A percentile compares a stretch with the other conserved stretches of the same genome.
These are phyloP conservation scores for Platichthys flesus DNA, from an alignment of 2,113 vertebrate genomes.

Conservation along the genomic window DNA sequence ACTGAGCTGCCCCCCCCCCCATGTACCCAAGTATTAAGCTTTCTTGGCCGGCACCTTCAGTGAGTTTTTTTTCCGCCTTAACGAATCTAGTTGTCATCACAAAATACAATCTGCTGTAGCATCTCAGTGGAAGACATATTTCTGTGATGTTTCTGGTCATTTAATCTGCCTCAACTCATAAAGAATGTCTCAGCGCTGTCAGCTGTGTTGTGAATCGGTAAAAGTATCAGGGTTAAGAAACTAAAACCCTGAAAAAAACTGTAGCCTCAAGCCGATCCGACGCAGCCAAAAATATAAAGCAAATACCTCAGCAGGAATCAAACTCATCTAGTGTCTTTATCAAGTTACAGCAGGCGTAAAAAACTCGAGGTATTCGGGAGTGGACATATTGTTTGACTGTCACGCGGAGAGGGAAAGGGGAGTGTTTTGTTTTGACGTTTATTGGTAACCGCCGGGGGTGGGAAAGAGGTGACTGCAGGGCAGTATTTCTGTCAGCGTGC, in stretches of 20 bases:
- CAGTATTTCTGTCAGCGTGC: slow-evolving; percentile 57
- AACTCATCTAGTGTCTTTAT: slow-evolving; percentile 38
- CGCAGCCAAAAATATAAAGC: background rate
- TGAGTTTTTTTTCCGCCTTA: too few species aligned
- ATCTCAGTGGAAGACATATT: too few species aligned
- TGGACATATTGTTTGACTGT: slow-evolving; percentile 24
- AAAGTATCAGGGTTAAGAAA: background rate
- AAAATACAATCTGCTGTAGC: too few species aligned
- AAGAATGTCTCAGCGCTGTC: background rate
- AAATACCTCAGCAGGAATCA: slow-evolving; percentile 24
- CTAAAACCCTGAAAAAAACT: background rate
- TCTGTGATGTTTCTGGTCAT: background rate
- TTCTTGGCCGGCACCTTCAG: too few species aligned
- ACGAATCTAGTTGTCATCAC: too few species aligned
- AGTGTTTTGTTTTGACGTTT: slow-evolving; percentile 54
- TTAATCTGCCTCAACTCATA: background rate
- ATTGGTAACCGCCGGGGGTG: slow-evolving; percentile 32
- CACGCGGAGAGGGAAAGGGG: slow-evolving; percentile 9
- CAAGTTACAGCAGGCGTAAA: slow-evolving; percentile 46
- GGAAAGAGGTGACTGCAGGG: slow-evolving; percentile 36
- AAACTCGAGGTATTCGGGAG: slow-evolving; percentile 6
- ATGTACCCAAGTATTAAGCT: too few species aligned
- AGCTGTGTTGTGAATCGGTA: slow-evolving; percentile 2
- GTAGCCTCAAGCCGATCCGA: slow-evolving; percentile 16
- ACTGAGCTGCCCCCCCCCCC: too few species aligned